Percentiles rank a stretch among this genome's conserved stretches.
These are phyloP conservation scores for Pyrocephalus nanus DNA, from an alignment of 2,797 vertebrate species.

Conservation along the genomic window DNA sequence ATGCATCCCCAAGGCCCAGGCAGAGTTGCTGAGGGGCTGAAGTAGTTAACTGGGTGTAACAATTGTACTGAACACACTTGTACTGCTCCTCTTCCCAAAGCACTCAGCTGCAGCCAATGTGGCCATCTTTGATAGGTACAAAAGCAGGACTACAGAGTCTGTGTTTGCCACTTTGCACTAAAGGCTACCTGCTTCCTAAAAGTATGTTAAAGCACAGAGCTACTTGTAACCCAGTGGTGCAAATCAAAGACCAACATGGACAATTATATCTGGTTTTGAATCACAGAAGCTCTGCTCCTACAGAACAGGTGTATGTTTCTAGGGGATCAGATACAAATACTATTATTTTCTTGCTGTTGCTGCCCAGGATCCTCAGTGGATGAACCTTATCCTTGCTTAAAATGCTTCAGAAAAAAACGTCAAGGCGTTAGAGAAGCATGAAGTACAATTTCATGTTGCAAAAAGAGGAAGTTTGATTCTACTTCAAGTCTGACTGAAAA, in stretches of 20 bases:
- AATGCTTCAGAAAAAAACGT: background rate
- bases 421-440: background rate
- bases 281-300: background rate
- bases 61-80: background rate
- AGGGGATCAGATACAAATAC: background rate
- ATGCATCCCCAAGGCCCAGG: background rate
- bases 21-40: background rate
- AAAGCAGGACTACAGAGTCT: background rate
- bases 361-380: background rate
- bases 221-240: background rate
- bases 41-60: background rate
- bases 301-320: background rate
- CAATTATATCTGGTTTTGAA: background rate
- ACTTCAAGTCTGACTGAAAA: background rate
- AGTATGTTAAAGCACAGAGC: background rate
- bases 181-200: background rate
- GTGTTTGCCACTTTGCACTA: background rate
- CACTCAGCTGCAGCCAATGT: background rate
- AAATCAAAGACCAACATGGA: background rate
- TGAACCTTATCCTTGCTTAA: background rate
- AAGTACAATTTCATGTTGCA: background rate
- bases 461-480: background rate
- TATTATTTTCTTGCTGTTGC: background rate
- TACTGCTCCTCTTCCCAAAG: background rate
- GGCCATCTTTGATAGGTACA: background rate